Conservation (phyloP, 2,113 vertebrate genomes). For the Megaceryle torquata region DNA sequence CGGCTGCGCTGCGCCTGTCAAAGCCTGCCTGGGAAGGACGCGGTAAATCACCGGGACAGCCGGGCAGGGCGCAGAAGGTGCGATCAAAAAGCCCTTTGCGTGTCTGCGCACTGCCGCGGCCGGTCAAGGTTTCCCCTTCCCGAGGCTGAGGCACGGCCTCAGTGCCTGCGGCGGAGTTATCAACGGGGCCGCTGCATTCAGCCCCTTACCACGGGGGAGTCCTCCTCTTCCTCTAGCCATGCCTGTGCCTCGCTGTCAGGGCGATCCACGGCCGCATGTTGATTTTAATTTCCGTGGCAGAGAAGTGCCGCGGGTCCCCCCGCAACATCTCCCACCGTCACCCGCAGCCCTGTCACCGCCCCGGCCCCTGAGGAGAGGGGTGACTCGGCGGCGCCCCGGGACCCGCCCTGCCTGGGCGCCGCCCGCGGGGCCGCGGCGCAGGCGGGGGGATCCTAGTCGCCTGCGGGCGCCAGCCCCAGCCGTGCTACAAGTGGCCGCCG, state of each 20-base stretch:
- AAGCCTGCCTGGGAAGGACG: background rate
- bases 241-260: background rate
- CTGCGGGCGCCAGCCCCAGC: background rate
- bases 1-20: background rate
- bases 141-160: background rate
- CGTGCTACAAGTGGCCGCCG: constrained; percentile 63
- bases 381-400: background rate
- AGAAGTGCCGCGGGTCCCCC: background rate
- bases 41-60: background rate
- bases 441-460: background rate
- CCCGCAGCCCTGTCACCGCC: background rate
- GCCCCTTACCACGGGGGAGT: background rate
- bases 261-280: background rate
- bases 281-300: background rate
- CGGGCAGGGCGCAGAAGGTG: background rate
- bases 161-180: background rate
- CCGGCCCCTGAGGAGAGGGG: background rate
- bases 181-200: background rate
- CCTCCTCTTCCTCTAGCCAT: background rate
- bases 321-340: background rate
- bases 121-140: background rate
- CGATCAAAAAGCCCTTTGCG: background rate
- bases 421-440: background rate
- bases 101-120: background rate
- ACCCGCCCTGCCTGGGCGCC: background rate